Conservation (phyloP, 1,140 invertebrate species). For the Trachelipus rathkii region DNA sequence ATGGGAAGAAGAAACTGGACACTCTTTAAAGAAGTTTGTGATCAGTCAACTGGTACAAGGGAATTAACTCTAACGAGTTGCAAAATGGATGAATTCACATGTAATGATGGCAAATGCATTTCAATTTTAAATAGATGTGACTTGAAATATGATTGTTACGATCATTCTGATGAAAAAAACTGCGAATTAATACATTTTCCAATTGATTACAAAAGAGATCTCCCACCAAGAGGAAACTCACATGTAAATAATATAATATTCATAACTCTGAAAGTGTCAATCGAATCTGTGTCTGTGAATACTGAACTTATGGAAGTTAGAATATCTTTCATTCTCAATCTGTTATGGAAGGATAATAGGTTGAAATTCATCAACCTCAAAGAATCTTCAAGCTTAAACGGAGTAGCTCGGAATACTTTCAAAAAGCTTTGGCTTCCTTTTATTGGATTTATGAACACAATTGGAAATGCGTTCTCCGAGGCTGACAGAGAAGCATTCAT, state of each 20-base stretch:
- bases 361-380: slow-evolving; percentile 43
- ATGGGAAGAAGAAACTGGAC: slow-evolving; percentile 24
- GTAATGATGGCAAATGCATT: slow-evolving; percentile 25
- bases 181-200: slow-evolving; percentile 30
- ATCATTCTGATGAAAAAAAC: slow-evolving; percentile 28
- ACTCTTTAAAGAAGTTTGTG: not conserved
- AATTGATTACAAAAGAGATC: slow-evolving; percentile 18
- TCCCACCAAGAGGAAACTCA: slow-evolving; percentile 13
- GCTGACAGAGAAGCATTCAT: slow-evolving; percentile 32
- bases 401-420: not conserved
- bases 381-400: slow-evolving; percentile 26
- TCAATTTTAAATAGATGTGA: slow-evolving; percentile 14
- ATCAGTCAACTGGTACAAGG: slow-evolving; percentile 13
- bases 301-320: slow-evolving; percentile 35
- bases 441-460: slow-evolving; percentile 16
- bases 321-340: slow-evolving; percentile 32
- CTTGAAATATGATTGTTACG: slow-evolving; percentile 30
- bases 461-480: slow-evolving; percentile 20
- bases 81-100: slow-evolving; percentile 4
- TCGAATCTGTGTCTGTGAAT: slow-evolving; percentile 37
- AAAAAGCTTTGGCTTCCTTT: slow-evolving; percentile 2
- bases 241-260: slow-evolving; percentile 4
- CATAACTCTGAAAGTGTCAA: slow-evolving; percentile 31
- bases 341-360: slow-evolving; percentile 38
- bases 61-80: slow-evolving; percentile 7